These are phyloP conservation scores for Ptychochromis oligacanthus DNA, from an alignment of 2,113 vertebrate species.

Conservation along the genomic window DNA sequence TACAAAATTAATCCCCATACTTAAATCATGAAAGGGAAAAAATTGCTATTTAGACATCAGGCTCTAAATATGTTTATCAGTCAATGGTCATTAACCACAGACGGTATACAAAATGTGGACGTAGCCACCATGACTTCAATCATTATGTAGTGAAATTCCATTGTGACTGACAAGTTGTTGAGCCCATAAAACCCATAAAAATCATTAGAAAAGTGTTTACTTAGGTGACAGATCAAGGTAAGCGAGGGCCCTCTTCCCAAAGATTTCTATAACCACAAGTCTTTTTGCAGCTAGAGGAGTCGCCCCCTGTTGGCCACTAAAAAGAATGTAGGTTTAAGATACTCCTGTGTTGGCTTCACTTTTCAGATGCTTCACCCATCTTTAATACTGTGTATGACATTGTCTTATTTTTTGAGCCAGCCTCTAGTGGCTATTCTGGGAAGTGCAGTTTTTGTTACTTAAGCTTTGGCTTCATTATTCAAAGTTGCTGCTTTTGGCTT, in stretches of 20 bases:
- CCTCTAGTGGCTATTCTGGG: background rate
- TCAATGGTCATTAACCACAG: too few species aligned
- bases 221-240: rapidly evolving
- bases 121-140: too few species aligned
- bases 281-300: background rate
- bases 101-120: too few species aligned
- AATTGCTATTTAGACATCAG: too few species aligned
- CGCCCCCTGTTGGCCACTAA: background rate
- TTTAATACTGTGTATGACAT: background rate
- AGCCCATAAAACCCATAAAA: too few species aligned
- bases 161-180: too few species aligned
- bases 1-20: too few species aligned
- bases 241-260: background rate
- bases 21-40: too few species aligned
- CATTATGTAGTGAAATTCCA: too few species aligned
- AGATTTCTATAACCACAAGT: background rate
- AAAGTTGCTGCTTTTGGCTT: background rate
- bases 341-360: background rate
- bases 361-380: background rate
- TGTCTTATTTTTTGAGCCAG: background rate
- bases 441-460: background rate
- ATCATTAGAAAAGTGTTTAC: too few species aligned
- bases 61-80: too few species aligned
- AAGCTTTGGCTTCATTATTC: background rate
- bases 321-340: background rate